phyloP scores from a whole-genome alignment of 2,888 invertebrate genomes.

The Caenorhabditis imperialis region DNA sequence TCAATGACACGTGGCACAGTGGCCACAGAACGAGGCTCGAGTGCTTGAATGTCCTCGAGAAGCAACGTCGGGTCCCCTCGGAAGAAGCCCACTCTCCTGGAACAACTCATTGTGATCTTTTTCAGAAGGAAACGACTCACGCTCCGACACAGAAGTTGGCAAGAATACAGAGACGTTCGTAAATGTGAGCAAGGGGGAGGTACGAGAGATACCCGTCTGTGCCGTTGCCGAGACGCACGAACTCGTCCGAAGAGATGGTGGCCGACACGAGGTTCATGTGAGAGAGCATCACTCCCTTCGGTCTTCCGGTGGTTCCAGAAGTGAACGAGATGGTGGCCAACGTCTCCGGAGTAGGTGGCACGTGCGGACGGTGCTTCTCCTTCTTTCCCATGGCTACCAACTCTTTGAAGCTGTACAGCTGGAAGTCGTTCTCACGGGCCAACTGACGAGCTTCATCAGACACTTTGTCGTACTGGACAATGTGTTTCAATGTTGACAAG shows the following conservation, averaged over 20 bases:
- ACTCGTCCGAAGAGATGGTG: slow-evolving; percentile 33
- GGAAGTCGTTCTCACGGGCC: slow-evolving; percentile 37
- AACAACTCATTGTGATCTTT: neutral
- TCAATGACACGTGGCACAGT: slow-evolving; percentile 55
- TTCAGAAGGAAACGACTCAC: neutral
- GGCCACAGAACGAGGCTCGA: slow-evolving; percentile 29
- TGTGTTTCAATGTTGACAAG: slow-evolving; percentile 35
- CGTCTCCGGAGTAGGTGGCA: slow-evolving; percentile 43
- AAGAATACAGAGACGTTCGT: slow-evolving; percentile 35
- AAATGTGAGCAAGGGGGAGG: slow-evolving; percentile 53
- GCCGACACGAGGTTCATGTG: slow-evolving; percentile 38
- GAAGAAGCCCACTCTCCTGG: slow-evolving; percentile 43
- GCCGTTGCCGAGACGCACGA: neutral
- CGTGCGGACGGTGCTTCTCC: slow-evolving; percentile 35
- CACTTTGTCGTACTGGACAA: slow-evolving; percentile 37
- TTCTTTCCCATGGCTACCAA: slow-evolving; percentile 36
- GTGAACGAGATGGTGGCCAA: slow-evolving; percentile 53
- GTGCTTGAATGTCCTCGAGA: slow-evolving; percentile 44
- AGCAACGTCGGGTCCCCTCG: slow-evolving; percentile 42
- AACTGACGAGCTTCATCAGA: slow-evolving; percentile 9
- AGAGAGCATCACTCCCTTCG: slow-evolving; percentile 51
- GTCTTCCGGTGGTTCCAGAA: slow-evolving; percentile 55
- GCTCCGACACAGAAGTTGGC: slow-evolving; percentile 30
- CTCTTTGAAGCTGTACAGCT: slow-evolving; percentile 30
- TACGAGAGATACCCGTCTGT: slow-evolving; percentile 35